Conservation (phyloP, 2,113 vertebrate species). For the Hydrochoerus hydrochaeris region DNA sequence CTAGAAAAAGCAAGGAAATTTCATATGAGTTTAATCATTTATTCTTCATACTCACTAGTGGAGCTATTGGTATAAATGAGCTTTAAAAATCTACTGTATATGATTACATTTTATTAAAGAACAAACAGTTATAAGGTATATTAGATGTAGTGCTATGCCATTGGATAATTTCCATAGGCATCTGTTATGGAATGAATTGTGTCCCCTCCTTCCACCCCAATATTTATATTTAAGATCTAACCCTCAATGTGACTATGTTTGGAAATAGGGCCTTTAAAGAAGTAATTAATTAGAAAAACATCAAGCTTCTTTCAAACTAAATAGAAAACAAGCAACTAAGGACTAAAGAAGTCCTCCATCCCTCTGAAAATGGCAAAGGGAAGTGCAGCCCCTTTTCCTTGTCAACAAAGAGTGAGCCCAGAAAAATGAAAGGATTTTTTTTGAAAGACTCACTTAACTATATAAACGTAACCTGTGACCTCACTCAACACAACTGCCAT, state of each 20-base stretch:
- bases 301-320: background rate
- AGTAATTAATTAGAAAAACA: background rate
- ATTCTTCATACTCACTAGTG: background rate
- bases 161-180: background rate
- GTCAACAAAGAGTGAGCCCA: background rate
- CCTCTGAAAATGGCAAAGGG: background rate
- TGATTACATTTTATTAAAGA: background rate
- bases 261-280: background rate
- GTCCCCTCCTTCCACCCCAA: background rate
- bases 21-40: background rate
- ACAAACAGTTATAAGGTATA: background rate
- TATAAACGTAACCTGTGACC: background rate
- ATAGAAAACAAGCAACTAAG: background rate
- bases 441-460: background rate
- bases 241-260: background rate
- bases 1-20: slow-evolving; percentile 15
- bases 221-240: background rate
- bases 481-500: background rate
- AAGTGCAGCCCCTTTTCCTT: background rate
- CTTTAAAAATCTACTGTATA: background rate
- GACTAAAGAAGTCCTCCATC: background rate
- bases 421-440: background rate
- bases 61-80: background rate
- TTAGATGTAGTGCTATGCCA: background rate
- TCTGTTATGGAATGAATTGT: background rate